Conservation (phyloP, 2,797 vertebrate species). For the Hylomyscus alleni region DNA sequence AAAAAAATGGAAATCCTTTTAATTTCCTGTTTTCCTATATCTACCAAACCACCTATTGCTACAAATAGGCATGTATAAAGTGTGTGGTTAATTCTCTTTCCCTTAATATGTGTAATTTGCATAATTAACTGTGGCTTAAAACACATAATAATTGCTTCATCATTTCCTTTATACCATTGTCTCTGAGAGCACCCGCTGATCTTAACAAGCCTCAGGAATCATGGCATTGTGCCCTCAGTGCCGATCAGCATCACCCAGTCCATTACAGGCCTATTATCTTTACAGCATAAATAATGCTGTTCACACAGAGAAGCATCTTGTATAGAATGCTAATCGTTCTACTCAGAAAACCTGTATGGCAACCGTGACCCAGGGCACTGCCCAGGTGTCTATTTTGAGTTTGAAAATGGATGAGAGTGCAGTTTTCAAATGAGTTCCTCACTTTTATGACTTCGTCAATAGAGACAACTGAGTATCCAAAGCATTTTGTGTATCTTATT, state of each 20-base stretch:
- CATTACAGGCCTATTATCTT: constrained; percentile 73
- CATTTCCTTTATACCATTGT: constrained; percentile 69
- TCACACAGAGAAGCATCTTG: constrained; percentile 9
- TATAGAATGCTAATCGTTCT: constrained; percentile 62
- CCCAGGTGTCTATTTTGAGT: constrained; percentile 29
- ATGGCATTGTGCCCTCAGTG: constrained; percentile 11
- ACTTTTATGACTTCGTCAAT: constrained; percentile 56
- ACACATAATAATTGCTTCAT: constrained; percentile 63
- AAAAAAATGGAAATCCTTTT: neutral
- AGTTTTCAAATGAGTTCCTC: constrained; percentile 64
- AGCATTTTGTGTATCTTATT: constrained; percentile 54
- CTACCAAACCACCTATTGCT: constrained; percentile 29
- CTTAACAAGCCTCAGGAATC: constrained; percentile 66
- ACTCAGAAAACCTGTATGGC: neutral
- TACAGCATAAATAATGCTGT: constrained; percentile 68
- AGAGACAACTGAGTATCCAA: neutral
- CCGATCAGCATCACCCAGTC: constrained; percentile 11
- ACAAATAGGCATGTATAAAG: constrained; percentile 60
- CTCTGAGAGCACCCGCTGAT: constrained; percentile 56
- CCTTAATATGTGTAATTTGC: constrained; percentile 76
- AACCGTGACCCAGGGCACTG: neutral
- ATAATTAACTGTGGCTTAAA: constrained; percentile 78
- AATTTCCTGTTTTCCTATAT: constrained; percentile 51
- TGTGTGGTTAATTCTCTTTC: constrained; percentile 69
- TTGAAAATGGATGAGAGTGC: neutral